Conservation (phyloP, 2,113 vertebrate genomes). For the Tringa solitaria region DNA sequence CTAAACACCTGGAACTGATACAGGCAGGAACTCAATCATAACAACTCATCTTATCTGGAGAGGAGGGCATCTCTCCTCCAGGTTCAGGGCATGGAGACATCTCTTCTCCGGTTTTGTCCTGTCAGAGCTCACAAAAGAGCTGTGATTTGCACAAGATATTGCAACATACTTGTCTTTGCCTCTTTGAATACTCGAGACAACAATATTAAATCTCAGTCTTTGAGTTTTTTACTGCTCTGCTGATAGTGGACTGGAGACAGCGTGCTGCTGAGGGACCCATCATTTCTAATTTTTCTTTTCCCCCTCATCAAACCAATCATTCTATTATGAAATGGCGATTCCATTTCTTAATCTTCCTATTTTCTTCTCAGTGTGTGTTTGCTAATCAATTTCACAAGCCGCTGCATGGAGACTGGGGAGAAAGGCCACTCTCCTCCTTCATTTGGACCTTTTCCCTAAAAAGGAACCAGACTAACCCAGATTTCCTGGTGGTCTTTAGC, state of each 20-base stretch:
- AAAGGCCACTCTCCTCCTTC: not conserved
- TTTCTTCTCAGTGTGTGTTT: constrained; percentile 34
- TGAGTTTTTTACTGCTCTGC: not conserved
- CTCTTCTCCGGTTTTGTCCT: not conserved
- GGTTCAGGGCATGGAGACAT: too few species aligned
- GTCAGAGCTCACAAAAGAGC: not conserved
- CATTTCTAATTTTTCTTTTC: not conserved
- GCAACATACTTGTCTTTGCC: not conserved
- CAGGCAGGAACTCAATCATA: not conserved
- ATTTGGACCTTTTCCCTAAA: not conserved
- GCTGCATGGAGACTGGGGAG: not conserved
- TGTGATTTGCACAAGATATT: not conserved
- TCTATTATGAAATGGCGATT: constrained; percentile 2
- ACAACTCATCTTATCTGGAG: not conserved
- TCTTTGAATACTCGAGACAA: not conserved
- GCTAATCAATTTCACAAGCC: constrained; percentile 2
- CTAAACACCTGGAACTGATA: not conserved
- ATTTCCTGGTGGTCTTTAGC: not conserved
- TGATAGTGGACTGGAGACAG: not conserved
- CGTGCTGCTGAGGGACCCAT: not conserved
- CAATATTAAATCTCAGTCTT: not conserved
- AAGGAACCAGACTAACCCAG: not conserved
- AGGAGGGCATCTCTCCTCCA: not conserved
- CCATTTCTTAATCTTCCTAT: not conserved
- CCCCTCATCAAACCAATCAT: constrained; percentile 16